These are phyloP conservation scores for Oasisia sp. DNA, from an alignment of 2,888 invertebrate species.

Conservation along the genomic window DNA sequence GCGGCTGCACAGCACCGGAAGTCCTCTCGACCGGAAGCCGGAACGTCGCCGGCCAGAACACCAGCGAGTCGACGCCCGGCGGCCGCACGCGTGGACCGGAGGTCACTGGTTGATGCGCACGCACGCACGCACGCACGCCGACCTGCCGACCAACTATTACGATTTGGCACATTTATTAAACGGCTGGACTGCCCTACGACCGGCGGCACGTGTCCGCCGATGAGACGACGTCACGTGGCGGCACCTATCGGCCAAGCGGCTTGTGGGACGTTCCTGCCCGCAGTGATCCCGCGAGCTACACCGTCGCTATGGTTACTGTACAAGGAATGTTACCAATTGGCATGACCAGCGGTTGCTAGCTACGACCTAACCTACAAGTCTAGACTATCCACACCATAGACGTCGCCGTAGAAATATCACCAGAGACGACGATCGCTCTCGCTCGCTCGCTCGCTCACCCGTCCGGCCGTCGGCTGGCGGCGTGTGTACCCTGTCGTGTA, in stretches of 20 bases:
- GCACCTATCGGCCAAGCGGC: background rate
- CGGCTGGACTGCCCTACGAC: background rate
- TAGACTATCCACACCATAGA: conserved; percentile 3
- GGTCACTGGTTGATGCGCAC: background rate
- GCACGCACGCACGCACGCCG: background rate
- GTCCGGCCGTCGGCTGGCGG: background rate
- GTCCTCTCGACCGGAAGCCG: background rate
- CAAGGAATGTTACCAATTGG: conserved; percentile 17
- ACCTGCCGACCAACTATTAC: background rate
- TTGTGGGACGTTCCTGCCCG: background rate
- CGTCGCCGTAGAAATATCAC: background rate
- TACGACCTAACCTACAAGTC: conserved; percentile 13
- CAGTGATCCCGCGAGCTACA: background rate
- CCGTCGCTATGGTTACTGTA: conserved; percentile 6
- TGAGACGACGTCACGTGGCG: background rate
- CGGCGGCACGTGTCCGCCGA: background rate
- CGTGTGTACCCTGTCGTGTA: background rate
- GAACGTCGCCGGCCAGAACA: background rate
- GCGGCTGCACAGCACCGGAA: background rate
- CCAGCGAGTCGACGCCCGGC: background rate
- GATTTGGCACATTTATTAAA: conserved; percentile 11
- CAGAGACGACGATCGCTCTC: background rate
- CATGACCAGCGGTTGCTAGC: conserved; percentile 13
- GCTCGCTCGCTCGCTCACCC: background rate
- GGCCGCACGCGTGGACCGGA: no score